Evolutionary conservation across 2,113 vertebrate genomes (phyloP).

Genomic region (Nothoprocta perdicaria): DNA sequence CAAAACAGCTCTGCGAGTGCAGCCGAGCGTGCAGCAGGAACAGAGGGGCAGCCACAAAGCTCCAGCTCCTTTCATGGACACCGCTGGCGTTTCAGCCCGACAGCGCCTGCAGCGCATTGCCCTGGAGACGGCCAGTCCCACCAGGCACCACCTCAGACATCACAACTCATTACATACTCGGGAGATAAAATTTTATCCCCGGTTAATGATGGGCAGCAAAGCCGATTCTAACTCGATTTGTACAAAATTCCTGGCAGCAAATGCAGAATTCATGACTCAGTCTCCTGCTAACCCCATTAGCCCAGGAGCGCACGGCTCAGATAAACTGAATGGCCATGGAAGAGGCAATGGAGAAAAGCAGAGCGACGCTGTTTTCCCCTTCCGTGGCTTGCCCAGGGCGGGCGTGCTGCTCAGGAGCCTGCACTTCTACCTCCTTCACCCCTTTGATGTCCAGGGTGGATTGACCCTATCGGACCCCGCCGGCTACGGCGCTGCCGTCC

Average conservation of each 20-base stretch:
- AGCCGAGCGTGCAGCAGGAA: neutral
- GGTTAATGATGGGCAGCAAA: neutral
- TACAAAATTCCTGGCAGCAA: neutral
- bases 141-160: neutral
- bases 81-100: neutral
- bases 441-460: neutral
- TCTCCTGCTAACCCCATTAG: neutral
- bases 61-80: neutral
- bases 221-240: neutral
- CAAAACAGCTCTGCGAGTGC: neutral
- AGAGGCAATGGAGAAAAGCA: neutral
- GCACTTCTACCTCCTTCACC: neutral
- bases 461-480: fast-evolving
- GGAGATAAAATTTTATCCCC: neutral
- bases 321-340: neutral
- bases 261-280: neutral
- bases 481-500: neutral
- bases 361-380: neutral
- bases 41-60: neutral
- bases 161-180: fast-evolving
- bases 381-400: neutral
- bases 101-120: neutral
- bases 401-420: neutral
- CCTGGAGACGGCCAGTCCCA: neutral
- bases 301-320: neutral